Evolutionary conservation across 1,140 invertebrate genomes (phyloP).

Genomic region (Diorhabda sublineata): DNA sequence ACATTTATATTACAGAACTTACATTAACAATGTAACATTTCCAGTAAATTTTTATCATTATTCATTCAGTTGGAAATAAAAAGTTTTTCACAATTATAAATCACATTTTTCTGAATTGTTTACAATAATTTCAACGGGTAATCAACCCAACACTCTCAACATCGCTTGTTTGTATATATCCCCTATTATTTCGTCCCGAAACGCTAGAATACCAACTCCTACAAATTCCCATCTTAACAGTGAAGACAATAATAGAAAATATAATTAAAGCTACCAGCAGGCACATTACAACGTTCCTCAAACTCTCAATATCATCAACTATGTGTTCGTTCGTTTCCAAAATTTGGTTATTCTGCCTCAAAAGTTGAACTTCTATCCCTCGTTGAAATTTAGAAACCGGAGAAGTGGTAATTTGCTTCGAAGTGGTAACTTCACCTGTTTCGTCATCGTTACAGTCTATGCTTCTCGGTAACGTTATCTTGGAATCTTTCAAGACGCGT

Average conservation of each 20-base stretch:
- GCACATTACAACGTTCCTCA: background rate
- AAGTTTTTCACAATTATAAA: too few species aligned
- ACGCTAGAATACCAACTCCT: background rate
- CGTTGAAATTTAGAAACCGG: too few species aligned
- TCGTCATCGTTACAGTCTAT: background rate
- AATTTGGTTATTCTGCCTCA: background rate
- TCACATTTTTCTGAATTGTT: too few species aligned
- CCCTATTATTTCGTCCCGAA: background rate
- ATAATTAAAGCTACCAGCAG: background rate
- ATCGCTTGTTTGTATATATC: background rate
- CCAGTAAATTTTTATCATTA: too few species aligned
- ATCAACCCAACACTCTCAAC: background rate
- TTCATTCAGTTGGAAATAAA: too few species aligned
- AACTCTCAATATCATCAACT: background rate
- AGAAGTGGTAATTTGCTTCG: too few species aligned
- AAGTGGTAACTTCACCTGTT: too few species aligned
- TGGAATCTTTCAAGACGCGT: slow-evolving; percentile 5
- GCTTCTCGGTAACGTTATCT: background rate
- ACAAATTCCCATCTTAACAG: background rate
- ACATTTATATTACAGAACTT: too few species aligned
- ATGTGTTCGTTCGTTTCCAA: background rate
- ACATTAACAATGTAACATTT: too few species aligned
- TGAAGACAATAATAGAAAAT: background rate
- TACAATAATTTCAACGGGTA: background rate
- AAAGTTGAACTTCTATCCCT: too few species aligned